Evolutionary conservation across 2,888 invertebrate species (phyloP).

Genomic region (Polydrusus pterygomalis): DNA sequence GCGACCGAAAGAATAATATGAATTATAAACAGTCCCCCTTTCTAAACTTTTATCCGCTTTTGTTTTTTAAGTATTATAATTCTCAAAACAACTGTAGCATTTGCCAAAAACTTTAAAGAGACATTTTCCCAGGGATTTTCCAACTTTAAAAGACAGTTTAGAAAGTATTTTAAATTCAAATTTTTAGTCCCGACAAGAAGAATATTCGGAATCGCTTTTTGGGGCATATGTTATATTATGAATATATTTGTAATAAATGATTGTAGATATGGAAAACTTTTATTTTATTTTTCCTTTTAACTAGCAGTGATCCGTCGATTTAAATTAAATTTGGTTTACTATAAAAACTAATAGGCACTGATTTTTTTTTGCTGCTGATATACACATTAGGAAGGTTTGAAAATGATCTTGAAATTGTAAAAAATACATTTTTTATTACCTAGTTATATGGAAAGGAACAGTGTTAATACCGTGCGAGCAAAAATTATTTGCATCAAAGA

Average conservation of each 20-base stretch:
- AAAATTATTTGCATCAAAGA: too few species aligned
- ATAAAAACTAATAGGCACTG: too few species aligned
- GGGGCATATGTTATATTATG: slow-evolving; percentile 22
- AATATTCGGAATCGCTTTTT: slow-evolving; percentile 7
- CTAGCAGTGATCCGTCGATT: too few species aligned
- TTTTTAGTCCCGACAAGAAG: slow-evolving; percentile 5
- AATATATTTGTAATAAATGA: slow-evolving; percentile 20
- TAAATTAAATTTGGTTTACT: too few species aligned
- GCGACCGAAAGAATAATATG: slow-evolving; percentile 7
- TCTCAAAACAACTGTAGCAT: slow-evolving; percentile 13
- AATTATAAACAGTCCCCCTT: slow-evolving; percentile 14
- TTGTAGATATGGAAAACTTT: not conserved
- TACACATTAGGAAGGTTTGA: too few species aligned
- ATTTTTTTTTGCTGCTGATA: too few species aligned
- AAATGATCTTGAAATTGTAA: too few species aligned
- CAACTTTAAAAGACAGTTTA: slow-evolving; percentile 20
- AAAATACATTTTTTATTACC: too few species aligned
- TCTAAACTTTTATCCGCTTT: slow-evolving; percentile 11
- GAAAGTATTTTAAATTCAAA: slow-evolving; percentile 23
- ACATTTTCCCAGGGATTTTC: slow-evolving; percentile 15
- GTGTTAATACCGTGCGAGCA: too few species aligned
- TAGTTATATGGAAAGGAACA: too few species aligned
- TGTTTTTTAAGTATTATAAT: slow-evolving; percentile 21
- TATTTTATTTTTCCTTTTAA: not conserved
- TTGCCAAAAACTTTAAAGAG: slow-evolving; percentile 21